Percentiles rank a stretch among this genome's conserved stretches.
Conservation (phyloP, 2,113 vertebrate genomes). For the Pseudorectes ferrugineus region DNA sequence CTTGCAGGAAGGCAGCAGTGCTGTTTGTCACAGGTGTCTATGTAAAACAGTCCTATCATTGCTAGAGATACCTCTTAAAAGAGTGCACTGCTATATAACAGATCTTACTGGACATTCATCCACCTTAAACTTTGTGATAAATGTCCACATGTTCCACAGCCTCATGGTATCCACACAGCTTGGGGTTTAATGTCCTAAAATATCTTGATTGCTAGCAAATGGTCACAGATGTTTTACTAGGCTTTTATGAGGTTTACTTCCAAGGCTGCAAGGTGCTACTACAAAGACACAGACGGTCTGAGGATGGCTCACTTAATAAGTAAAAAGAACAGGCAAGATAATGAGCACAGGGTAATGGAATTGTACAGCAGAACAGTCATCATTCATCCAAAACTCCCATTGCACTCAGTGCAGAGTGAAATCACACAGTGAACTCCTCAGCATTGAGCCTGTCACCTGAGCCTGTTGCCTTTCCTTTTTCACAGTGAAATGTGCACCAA, state of each 20-base stretch:
- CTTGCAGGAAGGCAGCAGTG: not conserved
- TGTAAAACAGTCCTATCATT: not conserved
- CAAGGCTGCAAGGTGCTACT: not conserved
- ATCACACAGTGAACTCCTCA: not conserved
- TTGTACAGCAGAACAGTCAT: not conserved
- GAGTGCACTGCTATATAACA: not conserved
- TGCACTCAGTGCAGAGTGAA: not conserved
- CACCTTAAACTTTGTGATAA: not conserved
- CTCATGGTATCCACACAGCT: not conserved
- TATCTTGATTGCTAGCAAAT: not conserved
- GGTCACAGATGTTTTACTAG: not conserved
- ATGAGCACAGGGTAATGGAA: not conserved
- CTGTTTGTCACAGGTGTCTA: not conserved
- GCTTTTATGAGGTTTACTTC: not conserved
- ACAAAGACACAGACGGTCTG: not conserved
- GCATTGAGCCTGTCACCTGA: not conserved
- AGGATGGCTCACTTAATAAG: not conserved
- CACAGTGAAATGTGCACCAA: not conserved
- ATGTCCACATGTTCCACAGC: not conserved
- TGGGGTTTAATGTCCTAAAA: not conserved
- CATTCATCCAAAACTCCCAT: not conserved
- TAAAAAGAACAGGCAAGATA: not conserved
- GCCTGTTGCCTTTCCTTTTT: not conserved
- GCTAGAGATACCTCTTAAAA: not conserved
- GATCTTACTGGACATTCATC: not conserved